phyloP scores from a whole-genome alignment of 2,113 vertebrate species.

The Diadophis punctatus region DNA sequence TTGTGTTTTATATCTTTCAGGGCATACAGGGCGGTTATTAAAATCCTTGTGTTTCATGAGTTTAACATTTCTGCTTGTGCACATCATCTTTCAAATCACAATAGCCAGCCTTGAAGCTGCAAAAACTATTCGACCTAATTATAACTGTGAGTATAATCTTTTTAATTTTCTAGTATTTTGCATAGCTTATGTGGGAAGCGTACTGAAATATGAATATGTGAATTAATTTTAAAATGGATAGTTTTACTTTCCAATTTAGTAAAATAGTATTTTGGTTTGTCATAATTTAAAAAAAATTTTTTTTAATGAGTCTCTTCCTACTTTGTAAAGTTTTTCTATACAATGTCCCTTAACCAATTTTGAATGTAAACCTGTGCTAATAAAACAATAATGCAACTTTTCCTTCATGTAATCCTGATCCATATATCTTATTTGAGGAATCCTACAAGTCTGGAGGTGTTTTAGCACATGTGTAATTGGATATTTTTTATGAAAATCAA shows the following conservation, averaged over 20 bases:
- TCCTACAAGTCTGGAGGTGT: background rate
- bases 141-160: slow-evolving; percentile 87
- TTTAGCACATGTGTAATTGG: background rate
- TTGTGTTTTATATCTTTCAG: slow-evolving; percentile 67
- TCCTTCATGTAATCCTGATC: background rate
- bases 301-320: background rate
- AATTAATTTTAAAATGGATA: background rate
- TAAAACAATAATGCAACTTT: background rate
- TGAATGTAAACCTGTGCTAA: background rate
- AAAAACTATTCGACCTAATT: slow-evolving; percentile 73
- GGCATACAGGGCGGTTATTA: slow-evolving; percentile 91
- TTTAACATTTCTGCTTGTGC: slow-evolving; percentile 90
- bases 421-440: background rate
- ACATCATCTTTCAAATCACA: slow-evolving; percentile 96
- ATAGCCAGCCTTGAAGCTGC: slow-evolving; percentile 88
- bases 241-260: background rate
- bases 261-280: background rate
- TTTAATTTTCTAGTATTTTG: background rate
- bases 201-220: background rate
- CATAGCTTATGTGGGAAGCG: background rate
- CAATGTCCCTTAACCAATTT: background rate
- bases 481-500: background rate
- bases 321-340: background rate
- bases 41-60: slow-evolving; percentile 94
- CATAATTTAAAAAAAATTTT: background rate